Percentiles rank a stretch among this genome's conserved stretches.
Evolutionary conservation across 2,888 invertebrate species (phyloP).

Genomic region (Cosmia pyralina): DNA sequence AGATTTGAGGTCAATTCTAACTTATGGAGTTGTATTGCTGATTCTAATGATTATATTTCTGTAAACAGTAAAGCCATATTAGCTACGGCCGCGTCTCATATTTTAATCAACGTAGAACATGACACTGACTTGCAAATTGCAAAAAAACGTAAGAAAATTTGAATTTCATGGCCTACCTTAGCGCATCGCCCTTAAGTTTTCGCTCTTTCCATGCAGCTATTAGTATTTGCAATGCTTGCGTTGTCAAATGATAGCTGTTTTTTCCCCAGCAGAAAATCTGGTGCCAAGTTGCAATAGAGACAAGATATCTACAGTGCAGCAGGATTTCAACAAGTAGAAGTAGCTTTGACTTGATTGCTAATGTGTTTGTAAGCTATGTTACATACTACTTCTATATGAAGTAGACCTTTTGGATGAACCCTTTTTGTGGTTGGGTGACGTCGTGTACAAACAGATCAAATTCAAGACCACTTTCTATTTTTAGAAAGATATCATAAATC

Average conservation of each 20-base stretch:
- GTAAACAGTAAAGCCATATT: too few species aligned
- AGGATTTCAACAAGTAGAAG: background rate
- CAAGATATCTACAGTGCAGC: background rate
- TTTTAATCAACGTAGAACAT: too few species aligned
- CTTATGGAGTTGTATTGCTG: too few species aligned
- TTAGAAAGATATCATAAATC: constrained; percentile 41
- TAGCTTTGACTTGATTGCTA: background rate
- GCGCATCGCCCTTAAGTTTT: too few species aligned
- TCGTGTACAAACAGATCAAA: constrained; percentile 21
- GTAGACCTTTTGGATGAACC: constrained; percentile 24
- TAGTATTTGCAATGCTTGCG: background rate
- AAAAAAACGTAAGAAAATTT: too few species aligned
- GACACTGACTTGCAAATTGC: too few species aligned
- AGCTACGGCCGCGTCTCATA: too few species aligned
- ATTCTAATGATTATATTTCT: too few species aligned
- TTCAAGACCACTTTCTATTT: constrained; percentile 31
- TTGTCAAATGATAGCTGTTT: background rate
- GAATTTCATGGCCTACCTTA: too few species aligned
- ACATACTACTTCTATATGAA: background rate
- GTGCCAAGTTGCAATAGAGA: too few species aligned
- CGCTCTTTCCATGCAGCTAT: background rate
- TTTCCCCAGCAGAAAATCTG: too few species aligned
- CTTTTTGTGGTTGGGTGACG: constrained; percentile 17
- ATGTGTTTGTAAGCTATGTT: background rate
- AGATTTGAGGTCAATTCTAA: too few species aligned